Base-by-base conservation (phyloP, 2,888 invertebrate genomes). In the Lepidonotus clava region DNA sequence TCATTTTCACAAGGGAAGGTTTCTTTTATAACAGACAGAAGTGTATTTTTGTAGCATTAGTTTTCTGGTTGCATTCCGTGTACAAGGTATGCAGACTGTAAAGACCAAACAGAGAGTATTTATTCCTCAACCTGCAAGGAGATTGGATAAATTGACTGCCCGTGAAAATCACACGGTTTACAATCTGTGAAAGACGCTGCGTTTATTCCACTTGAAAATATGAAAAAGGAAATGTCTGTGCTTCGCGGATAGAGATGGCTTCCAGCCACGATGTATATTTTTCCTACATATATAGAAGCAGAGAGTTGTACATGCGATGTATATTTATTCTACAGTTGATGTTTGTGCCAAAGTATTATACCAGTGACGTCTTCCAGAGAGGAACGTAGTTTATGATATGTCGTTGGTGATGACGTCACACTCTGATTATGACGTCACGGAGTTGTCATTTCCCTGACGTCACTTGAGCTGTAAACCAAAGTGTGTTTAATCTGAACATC, bases 291-390 rank as follows among this genome's bases (percentile, higher is more conserved):
- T 5, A 80, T 41, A 80, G n/a, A 80, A 24, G 18, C 24, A 80
- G 41, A 41, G 34, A 80, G 51, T 51, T 80, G 46, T 80, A 80
- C 21, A 80, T 80, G 46, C 46, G 80, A 80, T 80, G 80, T 41
- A 80, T 80, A 80, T 80, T 80, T 80, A 80, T 80, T 80, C 80
- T 80, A 80, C 51, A 80, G 24, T 80, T 46, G 46, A 80, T 80
- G 80, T 80, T 41, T 80, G 80, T 80, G 80, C 80, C 80, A 80
- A 80, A 80, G 51, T 71, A 71, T 71, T 56, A 56, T 71, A 71
- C 71, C 36, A 38, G 71, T 71, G 71, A 71, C 71, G 71, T 71
- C 71, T 36, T 71, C 61, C 61, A 61, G 61, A 61, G 28, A 24
- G 4, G 24, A 4, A 32, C n/a, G 28, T 8, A 61, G 61, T 61